These are phyloP conservation scores for Luperina nickerlii DNA, from an alignment of 2,888 invertebrate species.

Conservation along the genomic window DNA sequence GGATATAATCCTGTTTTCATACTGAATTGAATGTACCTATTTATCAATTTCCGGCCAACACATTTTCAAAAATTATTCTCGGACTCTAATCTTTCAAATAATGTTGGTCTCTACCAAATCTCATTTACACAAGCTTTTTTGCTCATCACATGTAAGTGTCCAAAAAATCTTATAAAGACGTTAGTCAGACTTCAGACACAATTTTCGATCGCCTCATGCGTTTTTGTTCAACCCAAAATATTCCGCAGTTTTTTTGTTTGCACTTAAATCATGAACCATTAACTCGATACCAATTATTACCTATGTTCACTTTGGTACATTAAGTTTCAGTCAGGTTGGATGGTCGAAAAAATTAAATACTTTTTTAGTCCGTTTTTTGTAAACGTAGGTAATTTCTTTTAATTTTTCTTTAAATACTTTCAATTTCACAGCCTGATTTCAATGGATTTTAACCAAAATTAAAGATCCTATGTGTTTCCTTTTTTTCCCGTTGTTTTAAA, in stretches of 20 bases:
- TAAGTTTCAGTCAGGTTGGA: background rate
- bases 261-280: slow-evolving; percentile 52
- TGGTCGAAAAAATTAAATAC: background rate
- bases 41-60: background rate
- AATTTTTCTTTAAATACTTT: background rate
- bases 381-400: background rate
- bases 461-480: background rate
- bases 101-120: background rate
- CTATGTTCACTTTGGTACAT: background rate
- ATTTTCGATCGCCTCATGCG: slow-evolving; percentile 62
- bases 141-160: slow-evolving; percentile 1
- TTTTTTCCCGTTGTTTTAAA: background rate
- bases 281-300: slow-evolving; percentile 38
- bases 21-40: background rate
- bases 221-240: slow-evolving; percentile 70
- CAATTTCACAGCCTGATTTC: background rate
- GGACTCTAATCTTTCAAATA: background rate
- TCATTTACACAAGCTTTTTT: slow-evolving; percentile 19
- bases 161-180: slow-evolving; percentile 30
- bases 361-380: background rate
- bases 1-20: background rate
- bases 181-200: slow-evolving; percentile 53
- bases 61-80: background rate
- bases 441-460: background rate
- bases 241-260: slow-evolving; percentile 61